phyloP scores from a whole-genome alignment of 1,140 invertebrate genomes.

The Reticulitermes speratus region DNA sequence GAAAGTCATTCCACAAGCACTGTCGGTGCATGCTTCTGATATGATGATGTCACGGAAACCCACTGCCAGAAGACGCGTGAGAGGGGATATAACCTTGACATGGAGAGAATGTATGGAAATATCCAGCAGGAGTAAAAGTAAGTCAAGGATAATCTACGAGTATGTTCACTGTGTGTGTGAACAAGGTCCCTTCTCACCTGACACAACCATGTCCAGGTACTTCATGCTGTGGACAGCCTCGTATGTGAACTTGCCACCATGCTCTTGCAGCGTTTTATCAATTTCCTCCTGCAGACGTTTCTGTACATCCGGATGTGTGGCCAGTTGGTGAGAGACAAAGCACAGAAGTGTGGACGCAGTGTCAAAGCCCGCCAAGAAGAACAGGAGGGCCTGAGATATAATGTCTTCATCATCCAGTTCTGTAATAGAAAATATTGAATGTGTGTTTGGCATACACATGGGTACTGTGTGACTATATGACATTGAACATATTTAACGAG shows the following conservation, averaged over 20 bases:
- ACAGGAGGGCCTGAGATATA: neutral
- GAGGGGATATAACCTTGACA: too few species aligned
- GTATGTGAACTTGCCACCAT: conserved; percentile 32
- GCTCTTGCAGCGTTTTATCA: neutral
- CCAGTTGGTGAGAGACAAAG: neutral
- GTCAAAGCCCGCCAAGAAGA: conserved; percentile 22
- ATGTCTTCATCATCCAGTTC: neutral
- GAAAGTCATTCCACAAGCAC: too few species aligned
- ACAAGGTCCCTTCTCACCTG: neutral
- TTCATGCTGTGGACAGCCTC: neutral
- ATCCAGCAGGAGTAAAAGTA: too few species aligned
- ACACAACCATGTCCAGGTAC: neutral
- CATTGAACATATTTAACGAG: too few species aligned
- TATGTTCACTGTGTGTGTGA: too few species aligned
- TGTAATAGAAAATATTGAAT: neutral
- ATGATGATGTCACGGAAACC: too few species aligned
- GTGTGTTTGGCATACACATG: neutral
- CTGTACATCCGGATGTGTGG: neutral
- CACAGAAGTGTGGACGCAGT: neutral
- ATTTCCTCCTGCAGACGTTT: neutral
- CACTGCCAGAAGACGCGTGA: too few species aligned
- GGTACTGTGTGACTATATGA: too few species aligned
- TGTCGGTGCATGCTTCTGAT: too few species aligned
- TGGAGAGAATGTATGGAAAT: too few species aligned
- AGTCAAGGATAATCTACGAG: too few species aligned